phyloP scores from a whole-genome alignment of 2,113 vertebrate species.

The Tachuris rubrigastra region DNA sequence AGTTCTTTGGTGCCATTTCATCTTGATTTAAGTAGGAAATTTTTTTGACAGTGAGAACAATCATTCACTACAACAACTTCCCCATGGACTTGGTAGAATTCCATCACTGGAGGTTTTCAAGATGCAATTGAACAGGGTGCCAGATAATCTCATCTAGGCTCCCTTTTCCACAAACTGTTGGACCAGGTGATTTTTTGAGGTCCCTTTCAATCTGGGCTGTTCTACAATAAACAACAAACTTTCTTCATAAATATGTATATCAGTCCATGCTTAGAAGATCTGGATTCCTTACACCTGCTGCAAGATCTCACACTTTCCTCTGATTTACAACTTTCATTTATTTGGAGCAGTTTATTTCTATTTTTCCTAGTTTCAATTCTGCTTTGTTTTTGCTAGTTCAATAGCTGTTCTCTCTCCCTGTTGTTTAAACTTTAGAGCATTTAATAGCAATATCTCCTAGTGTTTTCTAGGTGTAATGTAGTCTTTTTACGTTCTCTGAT shows the following conservation, averaged over 20 bases:
- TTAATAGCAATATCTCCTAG: neutral
- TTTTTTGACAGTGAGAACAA: neutral
- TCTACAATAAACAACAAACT: neutral
- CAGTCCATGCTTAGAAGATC: neutral
- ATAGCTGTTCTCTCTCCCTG: neutral
- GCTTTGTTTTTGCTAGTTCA: neutral
- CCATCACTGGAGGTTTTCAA: neutral
- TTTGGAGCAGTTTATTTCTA: neutral
- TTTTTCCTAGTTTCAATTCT: neutral
- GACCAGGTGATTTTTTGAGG: neutral
- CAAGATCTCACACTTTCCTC: neutral
- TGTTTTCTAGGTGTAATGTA: neutral
- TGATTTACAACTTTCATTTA: neutral
- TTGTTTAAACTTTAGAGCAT: neutral
- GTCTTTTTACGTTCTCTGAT: neutral
- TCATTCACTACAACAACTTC: neutral
- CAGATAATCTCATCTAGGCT: neutral
- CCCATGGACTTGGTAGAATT: neutral
- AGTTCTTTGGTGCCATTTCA: neutral
- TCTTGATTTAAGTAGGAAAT: neutral
- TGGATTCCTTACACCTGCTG: neutral
- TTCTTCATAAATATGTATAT: neutral
- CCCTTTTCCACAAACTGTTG: neutral
- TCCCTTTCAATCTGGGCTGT: neutral
- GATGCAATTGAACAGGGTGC: neutral